Evolutionary conservation across 1,140 invertebrate genomes (phyloP).

Genomic region (Arion vulgaris): DNA sequence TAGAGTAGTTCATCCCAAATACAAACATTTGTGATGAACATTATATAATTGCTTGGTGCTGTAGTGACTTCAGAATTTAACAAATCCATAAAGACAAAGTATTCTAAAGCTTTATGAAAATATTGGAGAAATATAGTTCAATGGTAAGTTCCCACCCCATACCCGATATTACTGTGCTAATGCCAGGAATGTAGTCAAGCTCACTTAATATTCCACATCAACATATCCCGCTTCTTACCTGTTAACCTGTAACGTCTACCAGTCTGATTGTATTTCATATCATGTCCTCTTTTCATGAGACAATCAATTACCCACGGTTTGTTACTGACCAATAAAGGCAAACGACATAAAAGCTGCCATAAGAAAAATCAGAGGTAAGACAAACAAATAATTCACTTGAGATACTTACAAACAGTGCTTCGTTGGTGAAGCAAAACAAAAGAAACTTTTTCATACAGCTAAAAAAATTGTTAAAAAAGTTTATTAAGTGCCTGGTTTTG

Average conservation of each 20-base stretch:
- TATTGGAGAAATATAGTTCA: too few species aligned
- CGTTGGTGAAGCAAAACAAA: background rate
- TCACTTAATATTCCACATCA: background rate
- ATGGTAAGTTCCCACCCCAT: too few species aligned
- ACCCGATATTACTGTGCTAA: too few species aligned
- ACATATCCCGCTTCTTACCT: background rate
- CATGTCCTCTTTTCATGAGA: constrained; percentile 26
- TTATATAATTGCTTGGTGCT: background rate
- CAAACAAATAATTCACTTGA: background rate
- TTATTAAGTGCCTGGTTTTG: too few species aligned
- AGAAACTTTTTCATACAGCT: background rate
- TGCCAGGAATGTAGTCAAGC: too few species aligned
- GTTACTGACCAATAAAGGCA: constrained; percentile 22
- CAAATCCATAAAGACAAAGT: too few species aligned
- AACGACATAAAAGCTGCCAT: constrained; percentile 25
- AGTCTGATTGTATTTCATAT: constrained; percentile 17
- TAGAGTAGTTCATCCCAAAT: background rate
- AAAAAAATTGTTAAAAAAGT: too few species aligned
- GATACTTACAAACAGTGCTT: background rate
- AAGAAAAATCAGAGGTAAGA: background rate
- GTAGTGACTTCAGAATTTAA: background rate
- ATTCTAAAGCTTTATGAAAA: too few species aligned
- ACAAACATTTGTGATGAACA: background rate
- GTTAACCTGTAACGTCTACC: background rate
- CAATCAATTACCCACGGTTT: constrained; percentile 22